These are phyloP conservation scores for Spondyliosoma cantharus DNA, from an alignment of 2,797 vertebrate genomes.

Conservation along the genomic window DNA sequence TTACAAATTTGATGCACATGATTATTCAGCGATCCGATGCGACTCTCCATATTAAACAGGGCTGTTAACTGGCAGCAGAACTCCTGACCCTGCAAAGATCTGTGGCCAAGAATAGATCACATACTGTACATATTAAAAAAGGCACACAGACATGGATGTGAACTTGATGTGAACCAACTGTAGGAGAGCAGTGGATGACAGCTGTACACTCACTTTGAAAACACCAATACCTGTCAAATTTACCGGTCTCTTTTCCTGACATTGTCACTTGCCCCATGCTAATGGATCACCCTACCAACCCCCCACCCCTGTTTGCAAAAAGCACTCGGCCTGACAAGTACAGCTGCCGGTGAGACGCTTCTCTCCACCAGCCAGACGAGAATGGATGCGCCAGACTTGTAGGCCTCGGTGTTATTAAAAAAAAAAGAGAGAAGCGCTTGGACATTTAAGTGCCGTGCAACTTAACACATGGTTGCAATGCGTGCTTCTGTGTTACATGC, in stretches of 20 bases:
- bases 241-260: conserved; percentile 46
- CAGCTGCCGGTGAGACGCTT: conserved; percentile 68
- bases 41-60: conserved; percentile 11
- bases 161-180: conserved; percentile 20
- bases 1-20: not conserved
- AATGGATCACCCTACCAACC: conserved; percentile 9
- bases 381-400: not conserved
- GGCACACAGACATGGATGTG: conserved; percentile 24
- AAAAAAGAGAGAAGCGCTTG: not conserved
- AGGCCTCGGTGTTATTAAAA: conserved; percentile 34
- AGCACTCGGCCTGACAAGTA: conserved; percentile 65
- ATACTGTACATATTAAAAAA: conserved; percentile 50
- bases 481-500: conserved; percentile 67
- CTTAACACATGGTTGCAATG: conserved; percentile 68
- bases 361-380: not conserved
- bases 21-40: not conserved
- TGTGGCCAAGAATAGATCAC: conserved; percentile 67
- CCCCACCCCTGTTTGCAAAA: conserved; percentile 21
- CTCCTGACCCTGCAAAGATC: conserved; percentile 59
- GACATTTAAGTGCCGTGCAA: conserved; percentile 54
- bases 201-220: not conserved
- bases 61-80: conserved; percentile 44
- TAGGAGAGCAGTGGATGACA: not conserved
- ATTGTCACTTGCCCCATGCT: conserved; percentile 72
- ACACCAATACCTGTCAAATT: conserved; percentile 4